A percentile compares a stretch with the other conserved stretches of the same genome.
These are phyloP conservation scores for Temnothorax ravouxi DNA, from an alignment of 2,888 invertebrate genomes.

Conservation along the genomic window DNA sequence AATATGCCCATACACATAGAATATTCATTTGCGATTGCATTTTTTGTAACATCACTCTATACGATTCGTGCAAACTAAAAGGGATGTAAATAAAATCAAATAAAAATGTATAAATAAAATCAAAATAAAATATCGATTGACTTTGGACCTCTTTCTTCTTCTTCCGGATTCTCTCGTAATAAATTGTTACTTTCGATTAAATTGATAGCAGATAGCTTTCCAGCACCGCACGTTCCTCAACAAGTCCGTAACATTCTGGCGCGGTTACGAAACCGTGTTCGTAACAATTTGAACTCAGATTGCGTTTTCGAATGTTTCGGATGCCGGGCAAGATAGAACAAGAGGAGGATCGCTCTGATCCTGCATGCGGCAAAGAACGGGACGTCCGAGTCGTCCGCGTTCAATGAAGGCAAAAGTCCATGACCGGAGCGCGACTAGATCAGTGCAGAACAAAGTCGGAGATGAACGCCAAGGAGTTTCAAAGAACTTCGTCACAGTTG, in stretches of 20 bases:
- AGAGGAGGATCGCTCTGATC: neutral
- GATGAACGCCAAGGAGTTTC: conserved; percentile 30
- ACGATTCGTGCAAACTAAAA: neutral
- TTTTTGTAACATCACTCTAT: neutral
- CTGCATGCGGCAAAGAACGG: neutral
- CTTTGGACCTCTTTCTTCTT: neutral
- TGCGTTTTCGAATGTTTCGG: neutral
- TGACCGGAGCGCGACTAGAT: neutral
- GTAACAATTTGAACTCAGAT: neutral
- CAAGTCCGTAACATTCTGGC: neutral
- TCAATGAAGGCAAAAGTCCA: conserved; percentile 14
- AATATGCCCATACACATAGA: neutral
- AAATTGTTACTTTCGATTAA: neutral
- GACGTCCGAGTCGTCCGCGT: neutral
- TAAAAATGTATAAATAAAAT: neutral
- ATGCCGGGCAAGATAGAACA: neutral
- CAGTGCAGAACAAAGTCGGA: neutral
- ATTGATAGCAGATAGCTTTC: too few relatives aligned
- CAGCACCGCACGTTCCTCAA: neutral
- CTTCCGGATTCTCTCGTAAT: neutral
- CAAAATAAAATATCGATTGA: neutral
- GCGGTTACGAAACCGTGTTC: neutral
- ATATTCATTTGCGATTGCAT: neutral
- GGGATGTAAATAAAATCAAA: neutral
- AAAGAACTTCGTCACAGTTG: conserved; percentile 66